These are phyloP conservation scores for Sturnira hondurensis DNA, from an alignment of 2,113 vertebrate genomes.

Conservation along the genomic window DNA sequence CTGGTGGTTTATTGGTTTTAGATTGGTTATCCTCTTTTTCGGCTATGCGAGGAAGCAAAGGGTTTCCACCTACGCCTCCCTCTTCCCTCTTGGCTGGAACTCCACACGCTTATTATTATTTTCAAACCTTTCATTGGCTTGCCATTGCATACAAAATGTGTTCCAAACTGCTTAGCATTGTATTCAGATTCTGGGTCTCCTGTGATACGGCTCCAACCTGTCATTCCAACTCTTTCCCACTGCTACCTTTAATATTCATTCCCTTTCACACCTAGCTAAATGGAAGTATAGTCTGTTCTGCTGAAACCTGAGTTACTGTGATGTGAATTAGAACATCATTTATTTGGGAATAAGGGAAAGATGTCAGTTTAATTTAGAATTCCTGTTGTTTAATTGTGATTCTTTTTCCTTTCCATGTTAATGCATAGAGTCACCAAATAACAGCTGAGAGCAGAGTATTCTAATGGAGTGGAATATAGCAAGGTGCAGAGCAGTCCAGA, in stretches of 20 bases:
- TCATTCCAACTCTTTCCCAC: background rate
- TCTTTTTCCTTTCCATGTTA: background rate
- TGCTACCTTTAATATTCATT: background rate
- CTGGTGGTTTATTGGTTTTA: too few relatives aligned
- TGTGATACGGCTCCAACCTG: background rate
- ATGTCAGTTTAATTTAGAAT: background rate
- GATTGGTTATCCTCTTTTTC: too few relatives aligned
- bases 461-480: background rate
- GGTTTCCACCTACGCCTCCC: too few relatives aligned
- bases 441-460: background rate
- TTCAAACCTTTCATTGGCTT: background rate
- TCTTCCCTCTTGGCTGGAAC: too few relatives aligned
- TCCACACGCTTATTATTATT: background rate
- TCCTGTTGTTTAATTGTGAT: background rate
- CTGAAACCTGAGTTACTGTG: background rate
- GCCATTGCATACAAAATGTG: background rate
- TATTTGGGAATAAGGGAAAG: background rate
- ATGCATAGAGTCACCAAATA: background rate
- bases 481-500: background rate
- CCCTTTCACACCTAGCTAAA: background rate
- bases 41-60: too few relatives aligned
- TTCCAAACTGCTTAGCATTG: background rate
- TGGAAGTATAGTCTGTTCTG: background rate
- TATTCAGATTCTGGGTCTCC: background rate
- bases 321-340: background rate